phyloP scores from a whole-genome alignment of 2,113 vertebrate genomes.

The Datnioides undecimradiatus region DNA sequence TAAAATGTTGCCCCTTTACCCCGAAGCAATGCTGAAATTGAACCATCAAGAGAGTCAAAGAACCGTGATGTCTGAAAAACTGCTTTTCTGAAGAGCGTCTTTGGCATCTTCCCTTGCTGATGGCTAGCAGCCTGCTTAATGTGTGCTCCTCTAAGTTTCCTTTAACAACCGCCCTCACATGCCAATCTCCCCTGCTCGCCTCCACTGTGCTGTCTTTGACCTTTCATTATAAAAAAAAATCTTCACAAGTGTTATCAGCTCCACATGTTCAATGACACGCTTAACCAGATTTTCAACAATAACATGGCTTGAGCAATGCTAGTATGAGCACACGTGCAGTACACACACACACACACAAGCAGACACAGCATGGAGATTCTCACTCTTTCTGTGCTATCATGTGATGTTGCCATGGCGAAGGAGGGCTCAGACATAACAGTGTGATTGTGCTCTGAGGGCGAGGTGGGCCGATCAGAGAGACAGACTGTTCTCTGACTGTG shows the following conservation, averaged over 20 bases:
- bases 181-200: not conserved
- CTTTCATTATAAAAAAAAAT: not conserved
- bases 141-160: not conserved
- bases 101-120: conserved; percentile 8
- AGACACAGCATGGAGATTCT: conserved; percentile 42
- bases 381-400: conserved; percentile 60
- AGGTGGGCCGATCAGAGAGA: conserved; percentile 76
- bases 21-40: conserved; percentile 11
- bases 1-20: conserved; percentile 7
- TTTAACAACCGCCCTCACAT: not conserved
- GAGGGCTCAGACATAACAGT: conserved; percentile 75
- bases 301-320: conserved; percentile 19
- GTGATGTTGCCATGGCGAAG: conserved; percentile 75
- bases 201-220: not conserved
- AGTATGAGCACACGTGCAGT: conserved; percentile 1
- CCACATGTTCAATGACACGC: conserved; percentile 19
- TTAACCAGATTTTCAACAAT: conserved; percentile 20
- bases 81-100: not conserved
- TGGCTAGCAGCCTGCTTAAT: not conserved
- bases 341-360: not conserved
- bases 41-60: conserved; percentile 9
- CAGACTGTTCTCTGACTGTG: conserved; percentile 75
- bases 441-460: conserved; percentile 72
- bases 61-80: conserved; percentile 7
- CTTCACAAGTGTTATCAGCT: not conserved